These are phyloP conservation scores for Cyclophora albipunctata DNA, from an alignment of 2,888 invertebrate species.

Conservation along the genomic window DNA sequence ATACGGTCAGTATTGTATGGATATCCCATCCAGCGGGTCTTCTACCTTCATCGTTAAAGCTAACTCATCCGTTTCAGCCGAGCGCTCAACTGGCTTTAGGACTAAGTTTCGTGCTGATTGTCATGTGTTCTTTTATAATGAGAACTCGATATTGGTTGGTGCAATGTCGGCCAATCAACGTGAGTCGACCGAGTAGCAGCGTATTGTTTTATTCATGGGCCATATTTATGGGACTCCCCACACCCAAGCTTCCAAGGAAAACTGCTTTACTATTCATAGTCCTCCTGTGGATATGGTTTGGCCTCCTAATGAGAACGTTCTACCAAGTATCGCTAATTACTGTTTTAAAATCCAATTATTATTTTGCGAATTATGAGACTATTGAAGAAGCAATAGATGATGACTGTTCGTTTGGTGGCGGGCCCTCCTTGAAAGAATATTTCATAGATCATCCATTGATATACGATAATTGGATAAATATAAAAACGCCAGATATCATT, in stretches of 20 bases:
- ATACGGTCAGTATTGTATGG: slow-evolving; percentile 37
- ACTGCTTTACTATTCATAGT: slow-evolving; percentile 32
- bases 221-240: slow-evolving; percentile 51
- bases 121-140: slow-evolving; percentile 30
- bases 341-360: slow-evolving; percentile 45
- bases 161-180: slow-evolving; percentile 17
- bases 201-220: slow-evolving; percentile 46
- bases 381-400: slow-evolving; percentile 44
- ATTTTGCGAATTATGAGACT: slow-evolving; percentile 33
- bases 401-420: slow-evolving; percentile 49
- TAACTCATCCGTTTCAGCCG: slow-evolving; percentile 44
- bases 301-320: slow-evolving; percentile 50
- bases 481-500: slow-evolving; percentile 32
- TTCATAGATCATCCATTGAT: slow-evolving; percentile 40
- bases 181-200: slow-evolving; percentile 19
- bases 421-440: slow-evolving; percentile 44
- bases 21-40: slow-evolving; percentile 39
- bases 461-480: slow-evolving; percentile 39
- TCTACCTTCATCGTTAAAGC: slow-evolving; percentile 44
- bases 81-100: slow-evolving; percentile 33
- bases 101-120: slow-evolving; percentile 36
- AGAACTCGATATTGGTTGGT: slow-evolving; percentile 27
- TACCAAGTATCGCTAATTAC: slow-evolving; percentile 55
- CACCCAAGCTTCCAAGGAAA: slow-evolving; percentile 37
- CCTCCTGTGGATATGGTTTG: slow-evolving; percentile 53